Evolutionary conservation across 2,113 vertebrate species (phyloP).

Genomic region (Calyptomena viridis): DNA sequence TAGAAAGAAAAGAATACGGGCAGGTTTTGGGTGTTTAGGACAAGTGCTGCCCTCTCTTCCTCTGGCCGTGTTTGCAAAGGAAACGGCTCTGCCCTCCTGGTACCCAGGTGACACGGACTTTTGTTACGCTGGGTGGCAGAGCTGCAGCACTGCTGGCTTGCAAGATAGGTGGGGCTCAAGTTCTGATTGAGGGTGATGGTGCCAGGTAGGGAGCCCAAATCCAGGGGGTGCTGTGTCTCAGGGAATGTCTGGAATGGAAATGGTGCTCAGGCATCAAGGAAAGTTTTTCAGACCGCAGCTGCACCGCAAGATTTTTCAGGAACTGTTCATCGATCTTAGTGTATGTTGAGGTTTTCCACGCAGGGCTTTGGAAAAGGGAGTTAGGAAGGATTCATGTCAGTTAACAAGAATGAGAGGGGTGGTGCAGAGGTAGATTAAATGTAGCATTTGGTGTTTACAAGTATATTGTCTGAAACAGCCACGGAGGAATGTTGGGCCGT

Average conservation of each 20-base stretch:
- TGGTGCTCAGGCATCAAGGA: not conserved
- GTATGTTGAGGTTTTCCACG: not conserved
- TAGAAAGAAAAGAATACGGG: not conserved
- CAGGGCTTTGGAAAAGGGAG: not conserved
- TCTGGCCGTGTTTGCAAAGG: not conserved
- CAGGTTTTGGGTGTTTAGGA: not conserved
- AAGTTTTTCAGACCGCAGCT: not conserved
- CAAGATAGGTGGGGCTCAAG: not conserved
- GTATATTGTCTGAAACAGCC: accelerated
- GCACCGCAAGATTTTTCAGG: not conserved
- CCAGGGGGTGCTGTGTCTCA: not conserved
- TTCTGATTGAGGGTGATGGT: not conserved
- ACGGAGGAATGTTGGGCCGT: not conserved
- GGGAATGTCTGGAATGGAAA: not conserved
- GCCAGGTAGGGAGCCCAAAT: not conserved
- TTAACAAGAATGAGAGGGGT: not conserved
- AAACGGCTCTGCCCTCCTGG: not conserved
- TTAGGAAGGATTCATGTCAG: not conserved
- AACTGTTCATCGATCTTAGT: not conserved
- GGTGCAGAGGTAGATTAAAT: not conserved
- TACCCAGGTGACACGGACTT: not conserved
- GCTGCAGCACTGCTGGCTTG: not conserved
- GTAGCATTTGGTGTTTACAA: not conserved
- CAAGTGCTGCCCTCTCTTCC: not conserved
- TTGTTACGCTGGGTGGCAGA: not conserved